Evolutionary conservation across 2,113 vertebrate species (phyloP).

Genomic region (pig (Sus scrofa)): T2T-Sscrofa CM000830.6:129100001-129100500

Average conservation of each 20-base stretch:
- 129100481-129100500: too few species aligned
- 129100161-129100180: slow-evolving; percentile 10
- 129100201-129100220: background rate
- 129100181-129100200: background rate
- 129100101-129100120: background rate
- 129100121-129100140: background rate
- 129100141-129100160: background rate
- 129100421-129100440: too few species aligned
- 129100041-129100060: too few species aligned
- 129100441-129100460: too few species aligned
- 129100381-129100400: background rate
- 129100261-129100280: background rate
- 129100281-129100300: slow-evolving; percentile 19
- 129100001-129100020: background rate
- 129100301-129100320: background rate
- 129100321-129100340: background rate
- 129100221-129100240: background rate
- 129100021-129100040: background rate
- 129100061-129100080: background rate
- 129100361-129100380: background rate
- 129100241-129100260: slow-evolving; percentile 15
- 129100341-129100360: background rate
- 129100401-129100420: too few species aligned
- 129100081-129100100: background rate
- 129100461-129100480: too few species aligned